Conservation (phyloP, 2,113 vertebrate genomes). For the Megaptera novaeangliae region DNA sequence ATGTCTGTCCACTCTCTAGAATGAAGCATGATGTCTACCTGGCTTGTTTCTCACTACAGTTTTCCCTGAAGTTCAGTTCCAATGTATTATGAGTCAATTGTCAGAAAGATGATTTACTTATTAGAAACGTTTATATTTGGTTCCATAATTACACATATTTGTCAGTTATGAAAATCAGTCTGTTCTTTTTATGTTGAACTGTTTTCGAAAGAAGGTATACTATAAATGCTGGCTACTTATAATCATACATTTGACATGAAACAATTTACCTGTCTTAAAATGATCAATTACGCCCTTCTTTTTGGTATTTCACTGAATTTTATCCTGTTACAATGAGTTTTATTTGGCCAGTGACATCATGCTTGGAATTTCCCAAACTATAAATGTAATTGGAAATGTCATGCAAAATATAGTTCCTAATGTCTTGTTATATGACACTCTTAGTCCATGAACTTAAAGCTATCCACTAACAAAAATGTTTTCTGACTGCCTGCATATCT, state of each 20-base stretch:
- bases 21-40: background rate
- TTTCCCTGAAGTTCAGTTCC: background rate
- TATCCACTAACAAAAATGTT: background rate
- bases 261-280: background rate
- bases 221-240: background rate
- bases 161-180: background rate
- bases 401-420: background rate
- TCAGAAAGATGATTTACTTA: background rate
- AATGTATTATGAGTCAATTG: background rate
- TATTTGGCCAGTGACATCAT: background rate
- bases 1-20: background rate
- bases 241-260: background rate
- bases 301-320: background rate
- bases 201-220: background rate
- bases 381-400: background rate
- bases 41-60: background rate
- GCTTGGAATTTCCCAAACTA: background rate
- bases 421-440: background rate
- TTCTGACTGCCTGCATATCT: background rate
- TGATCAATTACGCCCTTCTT: background rate
- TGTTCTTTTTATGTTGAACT: conserved; percentile 16
- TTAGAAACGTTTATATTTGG: background rate
- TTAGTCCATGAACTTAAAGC: background rate
- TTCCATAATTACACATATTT: background rate
- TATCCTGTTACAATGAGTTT: background rate